A percentile compares a stretch with the other conserved stretches of the same genome.
phyloP scores from a whole-genome alignment of 1,140 invertebrate species.

The Dysdera silvatica region DNA sequence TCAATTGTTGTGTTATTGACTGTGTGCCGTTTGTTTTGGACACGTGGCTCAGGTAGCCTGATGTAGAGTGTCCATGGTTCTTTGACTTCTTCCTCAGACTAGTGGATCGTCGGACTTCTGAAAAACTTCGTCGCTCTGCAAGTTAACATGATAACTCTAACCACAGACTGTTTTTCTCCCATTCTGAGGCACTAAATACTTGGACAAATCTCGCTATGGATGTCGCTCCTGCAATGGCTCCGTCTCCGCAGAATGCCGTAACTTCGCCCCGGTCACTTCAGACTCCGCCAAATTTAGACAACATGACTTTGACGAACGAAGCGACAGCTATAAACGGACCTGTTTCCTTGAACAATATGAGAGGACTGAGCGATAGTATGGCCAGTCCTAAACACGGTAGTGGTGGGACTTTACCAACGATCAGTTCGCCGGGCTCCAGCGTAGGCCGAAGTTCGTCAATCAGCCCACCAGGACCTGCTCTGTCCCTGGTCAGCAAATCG shows the following conservation, averaged over 20 bases:
- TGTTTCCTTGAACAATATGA: no score
- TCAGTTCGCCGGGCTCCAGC: slow-evolving; percentile 22
- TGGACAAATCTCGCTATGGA: no score
- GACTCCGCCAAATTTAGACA: slow-evolving; percentile 26
- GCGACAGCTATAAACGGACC: background rate
- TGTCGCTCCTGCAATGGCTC: slow-evolving; percentile 13
- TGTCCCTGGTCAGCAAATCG: slow-evolving; percentile 11
- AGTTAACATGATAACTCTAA: no score
- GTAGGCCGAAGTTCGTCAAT: slow-evolving; percentile 16
- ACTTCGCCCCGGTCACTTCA: slow-evolving; percentile 22
- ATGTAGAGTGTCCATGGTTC: no score
- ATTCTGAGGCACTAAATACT: no score
- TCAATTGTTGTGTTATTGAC: no score
- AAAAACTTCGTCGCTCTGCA: no score
- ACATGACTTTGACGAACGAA: slow-evolving; percentile 54
- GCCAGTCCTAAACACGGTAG: slow-evolving; percentile 24
- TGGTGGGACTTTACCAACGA: background rate
- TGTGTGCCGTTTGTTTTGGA: no score
- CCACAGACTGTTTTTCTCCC: no score
- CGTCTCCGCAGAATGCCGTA: slow-evolving; percentile 15
- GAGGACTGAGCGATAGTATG: background rate
- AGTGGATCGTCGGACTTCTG: no score
- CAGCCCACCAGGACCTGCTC: slow-evolving; percentile 9
- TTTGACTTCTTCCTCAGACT: no score
- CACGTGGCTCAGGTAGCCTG: no score